Conservation (phyloP, 1,140 invertebrate genomes). For the Aphelenchoides avenae region DNA sequence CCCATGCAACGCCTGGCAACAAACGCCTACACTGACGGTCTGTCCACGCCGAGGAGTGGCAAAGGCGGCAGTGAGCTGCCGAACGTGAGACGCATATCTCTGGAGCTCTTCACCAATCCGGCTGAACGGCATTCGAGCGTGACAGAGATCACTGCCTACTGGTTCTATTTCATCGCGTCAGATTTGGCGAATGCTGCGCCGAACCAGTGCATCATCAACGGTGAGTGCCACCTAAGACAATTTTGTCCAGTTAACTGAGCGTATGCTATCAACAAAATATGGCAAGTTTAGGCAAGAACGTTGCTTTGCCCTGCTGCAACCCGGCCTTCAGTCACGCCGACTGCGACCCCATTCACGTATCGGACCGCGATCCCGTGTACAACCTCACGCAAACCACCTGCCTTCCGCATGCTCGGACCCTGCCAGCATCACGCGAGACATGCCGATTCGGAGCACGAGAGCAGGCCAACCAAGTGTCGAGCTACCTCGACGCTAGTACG, state of each 20-base stretch:
- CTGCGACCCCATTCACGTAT: slow-evolving; percentile 50
- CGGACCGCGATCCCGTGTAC: slow-evolving; percentile 41
- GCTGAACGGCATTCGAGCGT: slow-evolving; percentile 20
- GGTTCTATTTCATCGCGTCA: slow-evolving; percentile 41
- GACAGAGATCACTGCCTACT: slow-evolving; percentile 39
- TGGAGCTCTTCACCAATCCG: slow-evolving; percentile 39
- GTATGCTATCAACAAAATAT: no score
- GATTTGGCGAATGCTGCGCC: slow-evolving; percentile 42
- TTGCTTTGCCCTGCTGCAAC: slow-evolving; percentile 46
- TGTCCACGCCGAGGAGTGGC: slow-evolving; percentile 13
- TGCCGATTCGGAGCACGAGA: slow-evolving; percentile 71
- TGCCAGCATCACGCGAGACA: slow-evolving; percentile 44
- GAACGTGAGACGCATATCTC: slow-evolving; percentile 32
- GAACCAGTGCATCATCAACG: slow-evolving; percentile 39
- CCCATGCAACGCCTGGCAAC: slow-evolving; percentile 30
- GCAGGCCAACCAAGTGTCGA: slow-evolving; percentile 87
- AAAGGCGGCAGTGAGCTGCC: slow-evolving; percentile 29
- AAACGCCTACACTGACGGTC: slow-evolving; percentile 24
- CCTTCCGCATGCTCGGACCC: slow-evolving; percentile 48
- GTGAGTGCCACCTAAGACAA: slow-evolving; percentile 12
- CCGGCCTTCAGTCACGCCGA: slow-evolving; percentile 52
- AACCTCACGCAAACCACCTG: slow-evolving; percentile 30
- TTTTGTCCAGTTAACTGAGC: no score
- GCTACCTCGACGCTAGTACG: slow-evolving; percentile 78
- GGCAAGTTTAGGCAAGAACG: slow-evolving; percentile 27